These are phyloP conservation scores for Drosophila pseudotakahashii DNA, from an alignment of 2,888 invertebrate genomes.

Conservation along the genomic window DNA sequence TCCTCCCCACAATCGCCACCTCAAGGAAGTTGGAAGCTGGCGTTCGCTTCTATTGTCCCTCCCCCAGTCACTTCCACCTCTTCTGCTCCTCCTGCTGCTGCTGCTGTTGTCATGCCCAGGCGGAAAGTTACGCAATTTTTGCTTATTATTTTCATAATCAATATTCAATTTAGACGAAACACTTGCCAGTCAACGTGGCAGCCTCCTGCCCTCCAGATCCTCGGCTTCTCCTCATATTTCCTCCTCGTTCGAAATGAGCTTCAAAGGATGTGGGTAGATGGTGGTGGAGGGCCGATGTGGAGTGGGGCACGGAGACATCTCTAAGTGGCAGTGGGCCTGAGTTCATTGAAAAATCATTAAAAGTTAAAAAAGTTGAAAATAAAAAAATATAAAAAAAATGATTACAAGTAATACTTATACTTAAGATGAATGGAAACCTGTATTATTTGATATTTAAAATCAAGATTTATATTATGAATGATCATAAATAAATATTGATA, in stretches of 20 bases:
- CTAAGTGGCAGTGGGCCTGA: slow-evolving; percentile 10
- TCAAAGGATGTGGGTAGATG: slow-evolving; percentile 54
- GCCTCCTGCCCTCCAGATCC: slow-evolving; percentile 19
- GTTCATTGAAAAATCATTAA: not conserved
- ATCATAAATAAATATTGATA: too few species aligned
- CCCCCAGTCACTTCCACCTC: not conserved
- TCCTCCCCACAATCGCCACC: too few species aligned
- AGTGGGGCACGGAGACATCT: slow-evolving; percentile 51
- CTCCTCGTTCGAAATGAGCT: slow-evolving; percentile 56
- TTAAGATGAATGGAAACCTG: too few species aligned
- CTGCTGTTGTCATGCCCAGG: slow-evolving; percentile 71
- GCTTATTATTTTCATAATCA: slow-evolving; percentile 82
- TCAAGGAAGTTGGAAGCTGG: slow-evolving; percentile 40
- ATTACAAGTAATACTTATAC: too few species aligned
- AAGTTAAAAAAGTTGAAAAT: not conserved
- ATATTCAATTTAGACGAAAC: slow-evolving; percentile 79
- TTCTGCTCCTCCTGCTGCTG: slow-evolving; percentile 32
- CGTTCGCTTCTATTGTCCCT: slow-evolving; percentile 31
- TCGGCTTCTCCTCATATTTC: slow-evolving; percentile 33
- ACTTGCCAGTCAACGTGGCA: slow-evolving; percentile 65
- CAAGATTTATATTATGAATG: too few species aligned
- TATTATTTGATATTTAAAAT: too few species aligned
- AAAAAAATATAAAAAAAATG: too few species aligned
- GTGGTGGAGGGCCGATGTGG: slow-evolving; percentile 5
- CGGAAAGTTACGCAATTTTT: slow-evolving; percentile 77